Percentiles rank a stretch among this genome's conserved stretches.
Conservation (phyloP, 2,113 vertebrate genomes). For the Psophia crepitans region DNA sequence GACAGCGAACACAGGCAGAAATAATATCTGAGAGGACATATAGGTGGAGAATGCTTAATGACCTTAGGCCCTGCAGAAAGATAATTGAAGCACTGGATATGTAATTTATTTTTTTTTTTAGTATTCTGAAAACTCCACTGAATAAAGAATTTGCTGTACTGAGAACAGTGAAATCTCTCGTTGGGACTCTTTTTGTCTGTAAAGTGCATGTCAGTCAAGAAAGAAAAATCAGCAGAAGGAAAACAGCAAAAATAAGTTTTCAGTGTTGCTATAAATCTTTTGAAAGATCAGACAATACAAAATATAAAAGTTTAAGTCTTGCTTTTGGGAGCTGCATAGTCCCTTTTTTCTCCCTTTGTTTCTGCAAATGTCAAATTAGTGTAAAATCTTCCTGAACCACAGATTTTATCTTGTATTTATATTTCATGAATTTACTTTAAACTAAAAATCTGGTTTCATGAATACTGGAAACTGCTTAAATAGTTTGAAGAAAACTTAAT, state of each 20-base stretch:
- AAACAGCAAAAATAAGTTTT: neutral
- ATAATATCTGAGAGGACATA: neutral
- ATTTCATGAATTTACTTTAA: neutral
- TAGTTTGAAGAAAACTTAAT: neutral
- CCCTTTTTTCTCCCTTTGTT: neutral
- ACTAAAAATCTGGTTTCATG: neutral
- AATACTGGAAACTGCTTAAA: neutral
- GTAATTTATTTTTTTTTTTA: neutral
- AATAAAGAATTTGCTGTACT: neutral
- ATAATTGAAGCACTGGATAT: neutral
- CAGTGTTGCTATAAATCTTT: neutral
- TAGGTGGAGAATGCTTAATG: fast-evolving
- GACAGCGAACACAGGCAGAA: neutral
- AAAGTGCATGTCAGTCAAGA: neutral
- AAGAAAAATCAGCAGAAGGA: neutral
- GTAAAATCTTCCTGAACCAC: neutral
- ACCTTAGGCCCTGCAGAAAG: neutral
- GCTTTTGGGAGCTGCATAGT: neutral
- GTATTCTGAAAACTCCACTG: neutral
- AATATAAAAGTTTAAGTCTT: neutral
- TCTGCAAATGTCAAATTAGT: neutral
- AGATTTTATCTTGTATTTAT: neutral
- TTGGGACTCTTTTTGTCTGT: neutral
- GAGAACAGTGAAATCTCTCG: neutral
- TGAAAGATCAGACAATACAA: neutral